Evolutionary conservation across 2,113 vertebrate species (phyloP), one percentile per base, ranked within the genome.

Genomic region (Prinia subflava): DNA sequence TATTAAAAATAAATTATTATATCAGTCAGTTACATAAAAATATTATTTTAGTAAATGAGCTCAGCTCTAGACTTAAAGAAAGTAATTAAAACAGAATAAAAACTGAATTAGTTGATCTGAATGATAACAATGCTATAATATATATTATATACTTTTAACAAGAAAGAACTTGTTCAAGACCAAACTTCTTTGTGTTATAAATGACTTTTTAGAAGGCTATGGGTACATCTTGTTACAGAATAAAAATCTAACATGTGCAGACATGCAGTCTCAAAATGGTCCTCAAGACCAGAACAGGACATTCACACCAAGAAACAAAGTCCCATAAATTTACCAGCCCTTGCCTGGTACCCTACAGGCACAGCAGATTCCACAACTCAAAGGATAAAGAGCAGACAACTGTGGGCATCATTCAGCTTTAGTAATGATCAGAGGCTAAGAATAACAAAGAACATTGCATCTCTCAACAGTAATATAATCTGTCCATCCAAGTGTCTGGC

Each of bases 371-470:
- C 67, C 73, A 83, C 71, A 83, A 69, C 42, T 63, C 67, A 22
- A 55, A 87, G 69, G 57, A 83, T 42, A 87, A 95, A 92, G 44
- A 76, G 22, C 64, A 81, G 56, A 35, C 21, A 90, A 74, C 47
- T 60, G 30, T 44, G 44, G 49, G 47, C 68, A 95, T 23, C 56
- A 27, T 87, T 82, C 49, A 65, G 46, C n/a, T 71, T 65, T 42
- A 91, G 59, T 39, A 37, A 33, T 23, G 42, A 47, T 84, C 82
- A 85, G 42, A 92, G 70, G 70, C 87, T 76, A 94, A 93, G 75
- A 96, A 89, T 78, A 70, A 83, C 67, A 93, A 84, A 80, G 67
- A 84, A 94, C 89, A 92, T 39, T 78, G 86, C 46, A 79, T 49
- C 39, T 44, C 75, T 83, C 60, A 89, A 69, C 6, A 83, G 55